Evolutionary conservation across 1,140 invertebrate genomes (phyloP).

Genomic region (Oncopodura yosiiana): DNA sequence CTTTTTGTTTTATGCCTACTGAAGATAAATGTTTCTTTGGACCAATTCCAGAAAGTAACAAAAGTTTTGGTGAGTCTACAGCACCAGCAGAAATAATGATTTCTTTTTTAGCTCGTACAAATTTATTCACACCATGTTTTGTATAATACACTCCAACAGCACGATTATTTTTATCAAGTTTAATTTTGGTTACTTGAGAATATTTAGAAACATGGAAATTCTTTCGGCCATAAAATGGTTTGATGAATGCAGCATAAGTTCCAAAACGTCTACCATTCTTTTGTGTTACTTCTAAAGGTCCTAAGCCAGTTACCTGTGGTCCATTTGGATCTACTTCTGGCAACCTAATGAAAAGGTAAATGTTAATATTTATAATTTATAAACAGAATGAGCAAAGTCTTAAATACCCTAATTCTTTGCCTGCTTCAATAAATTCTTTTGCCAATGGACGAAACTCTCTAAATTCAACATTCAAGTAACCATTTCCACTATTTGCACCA

Average conservation of each 20-base stretch:
- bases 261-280: conserved; percentile 1
- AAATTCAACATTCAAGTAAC: conserved; percentile 10
- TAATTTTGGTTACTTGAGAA: conserved; percentile 37
- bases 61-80: conserved; percentile 56
- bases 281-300: neutral
- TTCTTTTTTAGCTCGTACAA: conserved; percentile 50
- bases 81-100: conserved; percentile 57
- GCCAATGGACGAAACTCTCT: conserved; percentile 39
- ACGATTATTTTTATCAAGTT: conserved; percentile 48
- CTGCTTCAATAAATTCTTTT: conserved; percentile 56
- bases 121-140: conserved; percentile 42
- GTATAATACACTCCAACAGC: conserved; percentile 58
- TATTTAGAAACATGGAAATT: neutral
- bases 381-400: no score
- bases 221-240: neutral
- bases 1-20: conserved; percentile 59
- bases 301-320: conserved; percentile 10
- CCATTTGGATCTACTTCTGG: conserved; percentile 9
- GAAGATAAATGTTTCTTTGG: conserved; percentile 50
- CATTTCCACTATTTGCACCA: conserved; percentile 4
- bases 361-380: no score
- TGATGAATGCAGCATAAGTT: conserved; percentile 22
- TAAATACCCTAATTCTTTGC: conserved; percentile 51
- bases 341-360: no score
- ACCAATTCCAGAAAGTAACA: conserved; percentile 67